phyloP scores from a whole-genome alignment of 1,140 invertebrate genomes.

The Gryon sp. region DNA sequence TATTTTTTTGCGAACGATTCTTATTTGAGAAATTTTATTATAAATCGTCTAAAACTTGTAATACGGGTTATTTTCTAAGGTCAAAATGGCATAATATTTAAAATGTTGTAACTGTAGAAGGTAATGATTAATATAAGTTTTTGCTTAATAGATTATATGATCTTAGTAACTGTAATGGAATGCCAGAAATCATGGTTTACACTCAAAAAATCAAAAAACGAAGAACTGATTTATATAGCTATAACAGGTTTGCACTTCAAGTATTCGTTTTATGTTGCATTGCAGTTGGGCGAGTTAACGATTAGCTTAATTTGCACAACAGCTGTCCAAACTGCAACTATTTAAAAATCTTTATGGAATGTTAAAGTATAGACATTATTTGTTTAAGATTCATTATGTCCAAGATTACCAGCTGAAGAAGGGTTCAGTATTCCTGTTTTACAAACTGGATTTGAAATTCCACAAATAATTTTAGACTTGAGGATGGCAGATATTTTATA shows the following conservation, averaged over 20 bases:
- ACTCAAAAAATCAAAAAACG: slow-evolving; percentile 80
- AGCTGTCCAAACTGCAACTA: too few relatives aligned
- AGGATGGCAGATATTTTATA: slow-evolving; percentile 81
- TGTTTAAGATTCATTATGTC: slow-evolving; percentile 80
- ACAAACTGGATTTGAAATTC: slow-evolving; percentile 83
- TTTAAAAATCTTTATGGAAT: not conserved
- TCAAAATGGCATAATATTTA: too few relatives aligned
- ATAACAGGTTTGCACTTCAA: slow-evolving; percentile 79
- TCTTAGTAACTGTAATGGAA: slow-evolving; percentile 84
- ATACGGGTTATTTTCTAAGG: too few relatives aligned
- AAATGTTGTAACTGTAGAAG: too few relatives aligned
- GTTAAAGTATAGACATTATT: not conserved
- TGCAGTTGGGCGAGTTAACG: not conserved
- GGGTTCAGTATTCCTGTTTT: slow-evolving; percentile 86
- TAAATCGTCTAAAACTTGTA: too few relatives aligned
- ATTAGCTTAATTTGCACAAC: too few relatives aligned
- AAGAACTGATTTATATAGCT: slow-evolving; percentile 85
- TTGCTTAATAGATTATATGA: slow-evolving; percentile 87
- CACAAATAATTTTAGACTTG: slow-evolving; percentile 87
- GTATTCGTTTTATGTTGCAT: not conserved
- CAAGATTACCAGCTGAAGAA: slow-evolving; percentile 82
- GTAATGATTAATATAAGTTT: too few relatives aligned
- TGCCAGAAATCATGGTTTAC: slow-evolving; percentile 86
- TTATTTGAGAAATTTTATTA: too few relatives aligned
- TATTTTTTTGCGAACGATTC: too few relatives aligned